Evolutionary conservation across 1,140 invertebrate species (phyloP), one percentile per base, ranked within the genome.

Genomic region (Meteorus sp.): DNA sequence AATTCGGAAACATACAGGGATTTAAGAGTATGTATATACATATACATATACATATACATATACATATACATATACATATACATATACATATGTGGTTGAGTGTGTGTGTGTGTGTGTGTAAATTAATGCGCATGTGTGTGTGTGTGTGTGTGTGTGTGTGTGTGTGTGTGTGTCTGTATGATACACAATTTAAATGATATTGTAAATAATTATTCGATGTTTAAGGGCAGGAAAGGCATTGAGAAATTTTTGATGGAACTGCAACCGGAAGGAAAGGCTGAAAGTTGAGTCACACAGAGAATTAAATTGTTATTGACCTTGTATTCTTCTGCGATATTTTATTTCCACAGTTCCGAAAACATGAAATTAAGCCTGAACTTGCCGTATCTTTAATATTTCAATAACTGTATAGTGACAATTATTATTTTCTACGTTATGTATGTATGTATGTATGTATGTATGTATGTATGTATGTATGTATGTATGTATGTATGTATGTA

Each of bases 1-100:
- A 80, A 80, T 80, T 80, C 78, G 78, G 78, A 80, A 75, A 68
- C 71, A 79, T 80, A 80, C 78, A 80, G 78, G 78, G 78, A 78
- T 76, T 61, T 35, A 59, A 48, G 53, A 59, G 56, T 63, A 63
- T 62, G 59, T 48, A 31, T 59, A 45, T 27, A 52, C 25, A 11
- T 9, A 53, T 6, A 37, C 20, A 23, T 20, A 20, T 54, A 54
- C 29, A 55, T 43, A 44, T 41, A 55, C n/a, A n/a, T n/a, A n/a
- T n/a, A n/a, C n/a, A n/a, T n/a, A n/a, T n/a, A n/a, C n/a, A n/a
- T n/a, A n/a, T n/a, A n/a, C n/a, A n/a, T n/a, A n/a, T n/a, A n/a
- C n/a, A n/a, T n/a, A n/a, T n/a, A n/a, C n/a, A n/a, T n/a, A n/a
- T n/a, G n/a, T n/a, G n/a, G n/a, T n/a, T n/a, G n/a, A n/a, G n/a